Percentiles rank a stretch among this genome's conserved stretches.
phyloP scores from a whole-genome alignment of 2,888 invertebrate species.

The Lasioglossum pauxillum region DNA sequence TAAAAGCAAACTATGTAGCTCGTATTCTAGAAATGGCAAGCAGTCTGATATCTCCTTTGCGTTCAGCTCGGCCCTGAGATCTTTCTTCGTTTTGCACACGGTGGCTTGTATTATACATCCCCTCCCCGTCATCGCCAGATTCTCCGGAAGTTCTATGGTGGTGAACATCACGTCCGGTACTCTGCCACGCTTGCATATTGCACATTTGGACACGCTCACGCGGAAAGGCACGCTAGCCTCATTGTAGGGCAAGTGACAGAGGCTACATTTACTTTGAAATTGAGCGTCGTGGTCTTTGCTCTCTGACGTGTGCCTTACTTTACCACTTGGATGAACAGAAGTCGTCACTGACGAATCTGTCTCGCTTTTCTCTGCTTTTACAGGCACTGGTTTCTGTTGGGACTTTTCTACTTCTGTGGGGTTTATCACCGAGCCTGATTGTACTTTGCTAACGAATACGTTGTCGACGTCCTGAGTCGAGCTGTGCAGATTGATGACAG shows the following conservation, averaged over 20 bases:
- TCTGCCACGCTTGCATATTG: conserved; percentile 89
- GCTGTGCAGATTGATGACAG: conserved; percentile 89
- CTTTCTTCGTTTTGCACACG: conserved; percentile 91
- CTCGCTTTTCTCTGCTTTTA: conserved; percentile 74
- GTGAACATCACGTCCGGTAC: conserved; percentile 96
- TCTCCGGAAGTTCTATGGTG: conserved; percentile 94
- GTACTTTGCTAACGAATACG: conserved; percentile 71
- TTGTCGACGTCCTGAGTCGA: conserved; percentile 81
- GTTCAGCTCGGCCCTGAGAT: conserved; percentile 92
- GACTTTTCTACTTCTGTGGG: conserved; percentile 85
- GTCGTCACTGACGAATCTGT: conserved; percentile 31
- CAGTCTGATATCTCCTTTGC: conserved; percentile 98
- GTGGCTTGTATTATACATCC: conserved; percentile 90
- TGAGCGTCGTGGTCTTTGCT: conserved; percentile 82
- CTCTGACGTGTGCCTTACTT: conserved; percentile 76
- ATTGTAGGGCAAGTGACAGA: conserved; percentile 95
- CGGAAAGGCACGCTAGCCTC: conserved; percentile 90
- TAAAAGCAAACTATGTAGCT: conserved; percentile 94
- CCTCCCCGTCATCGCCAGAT: conserved; percentile 90
- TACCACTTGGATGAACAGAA: conserved; percentile 44
- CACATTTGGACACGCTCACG: conserved; percentile 90
- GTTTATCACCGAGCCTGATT: conserved; percentile 83
- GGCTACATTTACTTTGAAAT: conserved; percentile 83
- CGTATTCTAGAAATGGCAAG: conserved; percentile 97
- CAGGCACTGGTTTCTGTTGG: conserved; percentile 64